Base-by-base conservation (phyloP, 2,797 vertebrate genomes). In the Amniataba percoides region DNA sequence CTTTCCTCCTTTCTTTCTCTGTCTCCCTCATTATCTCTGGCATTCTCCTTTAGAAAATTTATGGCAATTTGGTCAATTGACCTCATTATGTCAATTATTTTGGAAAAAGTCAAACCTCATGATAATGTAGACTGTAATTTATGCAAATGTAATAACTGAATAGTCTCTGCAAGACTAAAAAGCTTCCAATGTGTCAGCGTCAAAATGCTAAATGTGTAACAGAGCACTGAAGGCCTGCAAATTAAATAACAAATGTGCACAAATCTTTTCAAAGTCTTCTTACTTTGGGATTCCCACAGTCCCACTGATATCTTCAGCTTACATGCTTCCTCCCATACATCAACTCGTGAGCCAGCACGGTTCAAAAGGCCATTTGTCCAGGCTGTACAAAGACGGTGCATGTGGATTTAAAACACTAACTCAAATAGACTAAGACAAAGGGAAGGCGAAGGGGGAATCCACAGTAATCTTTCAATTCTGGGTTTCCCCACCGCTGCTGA, bases 401-500 rank as follows among this genome's bases (percentile, higher is more conserved):
- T 60, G 81, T 52, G 66, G 68, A 69, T 71, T 77, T 67, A 79
- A 78, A 83, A 74, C 53, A 27, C 66, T 61, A 73, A 87, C 73
- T 84, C 80, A 87, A 77, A 86, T 80, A 88, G 77, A 85, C 77
- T 57, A 80, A 83, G 55, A 77, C 60, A 81, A 55, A 80, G 61
- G 40, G 60, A 82, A 62, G 63, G 75, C 0, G 15, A 71, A 57
- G 63, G 51, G 59, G 70, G 51, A 75, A 57, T 69, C 74, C 36
- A 7, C 25, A 42, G 49, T 69, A 46, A 76, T 74, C 80, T 71
- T 71, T 82, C 75, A 86, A 34, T 58, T 71, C 63, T 48, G 84
- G 87, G 81, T 82, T 90, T 91, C 88, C 90, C 82, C 65, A 5
- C 49, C 45, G 3, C 82, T 85, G 87, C 85, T 90, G 64, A 85